These are phyloP conservation scores for Ellobium chinense DNA, from an alignment of 2,888 invertebrate species.

Conservation along the genomic window DNA sequence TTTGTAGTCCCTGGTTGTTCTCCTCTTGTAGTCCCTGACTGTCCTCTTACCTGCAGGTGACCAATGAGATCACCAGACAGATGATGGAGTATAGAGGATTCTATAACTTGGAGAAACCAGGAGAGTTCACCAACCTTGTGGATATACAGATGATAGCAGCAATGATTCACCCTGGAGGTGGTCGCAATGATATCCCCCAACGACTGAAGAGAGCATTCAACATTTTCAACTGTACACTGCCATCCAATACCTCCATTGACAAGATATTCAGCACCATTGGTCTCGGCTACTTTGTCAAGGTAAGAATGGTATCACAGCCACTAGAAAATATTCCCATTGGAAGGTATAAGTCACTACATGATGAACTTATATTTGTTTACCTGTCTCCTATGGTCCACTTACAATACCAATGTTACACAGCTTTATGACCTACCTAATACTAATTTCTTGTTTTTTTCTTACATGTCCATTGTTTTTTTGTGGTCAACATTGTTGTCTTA, in stretches of 20 bases:
- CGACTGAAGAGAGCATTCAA: slow-evolving; percentile 95
- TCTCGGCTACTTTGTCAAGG: slow-evolving; percentile 76
- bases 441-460: no score
- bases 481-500: no score
- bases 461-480: no score
- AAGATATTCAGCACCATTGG: slow-evolving; percentile 88
- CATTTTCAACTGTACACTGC: slow-evolving; percentile 96
- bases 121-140: slow-evolving; percentile 94
- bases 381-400: no score
- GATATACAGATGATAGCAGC: slow-evolving; percentile 96
- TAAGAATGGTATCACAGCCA: slow-evolving; percentile 49
- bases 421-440: no score
- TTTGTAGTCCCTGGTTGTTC: no score
- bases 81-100: slow-evolving; percentile 99
- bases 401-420: no score
- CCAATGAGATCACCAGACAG: slow-evolving; percentile 93
- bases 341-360: no score
- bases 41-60: slow-evolving; percentile 73
- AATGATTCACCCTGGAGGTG: slow-evolving; percentile 92
- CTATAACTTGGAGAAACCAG: slow-evolving; percentile 97
- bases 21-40: no score
- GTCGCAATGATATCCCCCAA: slow-evolving; percentile 96
- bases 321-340: no score
- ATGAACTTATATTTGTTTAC: no score
- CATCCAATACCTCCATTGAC: slow-evolving; percentile 93